Conservation (phyloP, 1,140 invertebrate genomes). For the Caenorhabditis inopinata region DNA sequence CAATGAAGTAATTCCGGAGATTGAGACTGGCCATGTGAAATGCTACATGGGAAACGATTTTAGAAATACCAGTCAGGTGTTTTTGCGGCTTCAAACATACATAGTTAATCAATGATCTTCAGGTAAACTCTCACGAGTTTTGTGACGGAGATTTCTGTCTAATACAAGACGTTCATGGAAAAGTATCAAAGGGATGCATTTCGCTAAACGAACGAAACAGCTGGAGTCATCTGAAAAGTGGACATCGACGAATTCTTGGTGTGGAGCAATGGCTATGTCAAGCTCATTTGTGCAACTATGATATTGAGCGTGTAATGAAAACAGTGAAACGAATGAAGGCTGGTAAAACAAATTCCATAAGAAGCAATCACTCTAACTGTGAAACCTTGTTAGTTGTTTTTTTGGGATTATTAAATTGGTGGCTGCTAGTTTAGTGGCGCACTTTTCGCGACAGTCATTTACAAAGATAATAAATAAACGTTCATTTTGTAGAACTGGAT, state of each 20-base stretch:
- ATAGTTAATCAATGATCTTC: too few species aligned
- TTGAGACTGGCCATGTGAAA: conserved; percentile 33
- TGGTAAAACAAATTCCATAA: not conserved
- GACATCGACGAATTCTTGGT: conserved; percentile 30
- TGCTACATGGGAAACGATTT: conserved; percentile 19
- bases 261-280: conserved; percentile 43
- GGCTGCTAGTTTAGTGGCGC: too few species aligned
- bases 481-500: not conserved
- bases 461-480: not conserved
- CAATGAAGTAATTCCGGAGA: conserved; percentile 29
- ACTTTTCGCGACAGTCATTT: too few species aligned
- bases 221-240: conserved; percentile 39
- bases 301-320: conserved; percentile 21
- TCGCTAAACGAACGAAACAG: conserved; percentile 39
- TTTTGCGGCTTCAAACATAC: too few species aligned
- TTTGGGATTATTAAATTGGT: not conserved
- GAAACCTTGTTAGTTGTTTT: too few species aligned
- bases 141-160: conserved; percentile 42
- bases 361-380: too few species aligned
- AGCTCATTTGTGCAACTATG: conserved; percentile 37
- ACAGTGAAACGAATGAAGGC: conserved; percentile 11
- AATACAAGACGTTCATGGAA: conserved; percentile 24
- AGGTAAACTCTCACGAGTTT: conserved; percentile 31
- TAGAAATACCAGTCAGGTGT: conserved; percentile 22
- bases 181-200: conserved; percentile 36